Conservation (phyloP, 1,140 invertebrate genomes). For the Bombus sylvicola region DNA sequence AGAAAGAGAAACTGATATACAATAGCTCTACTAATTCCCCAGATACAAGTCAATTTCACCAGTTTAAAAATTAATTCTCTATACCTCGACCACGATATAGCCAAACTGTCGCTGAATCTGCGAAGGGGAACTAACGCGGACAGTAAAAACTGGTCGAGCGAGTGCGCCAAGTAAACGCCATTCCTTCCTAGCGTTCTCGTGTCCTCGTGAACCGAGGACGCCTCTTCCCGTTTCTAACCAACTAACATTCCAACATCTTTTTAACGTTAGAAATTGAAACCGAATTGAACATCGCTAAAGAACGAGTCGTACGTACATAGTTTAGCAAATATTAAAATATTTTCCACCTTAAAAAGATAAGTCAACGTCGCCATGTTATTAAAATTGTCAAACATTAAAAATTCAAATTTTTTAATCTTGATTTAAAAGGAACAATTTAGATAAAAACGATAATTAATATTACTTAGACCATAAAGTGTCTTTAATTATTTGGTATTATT, state of each 20-base stretch:
- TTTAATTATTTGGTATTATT: not conserved
- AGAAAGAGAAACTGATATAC: not conserved
- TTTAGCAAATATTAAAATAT: not conserved
- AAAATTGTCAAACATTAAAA: not conserved
- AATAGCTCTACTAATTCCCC: no score
- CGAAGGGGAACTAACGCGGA: slow-evolving; percentile 22
- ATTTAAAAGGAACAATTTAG: no score
- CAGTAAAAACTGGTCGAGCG: slow-evolving; percentile 52
- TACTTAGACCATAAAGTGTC: not conserved
- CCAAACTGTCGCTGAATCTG: slow-evolving; percentile 17
- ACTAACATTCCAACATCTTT: slow-evolving; percentile 28
- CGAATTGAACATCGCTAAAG: not conserved
- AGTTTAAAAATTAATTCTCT: slow-evolving; percentile 13
- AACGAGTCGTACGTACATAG: no score
- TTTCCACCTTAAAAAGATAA: not conserved
- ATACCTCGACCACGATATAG: not conserved
- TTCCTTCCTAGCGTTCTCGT: slow-evolving; percentile 49
- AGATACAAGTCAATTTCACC: not conserved
- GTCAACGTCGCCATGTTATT: not conserved
- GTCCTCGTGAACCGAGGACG: slow-evolving; percentile 53
- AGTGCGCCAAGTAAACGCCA: slow-evolving; percentile 49
- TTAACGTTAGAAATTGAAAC: slow-evolving; percentile 21
- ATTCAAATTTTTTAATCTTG: not conserved
- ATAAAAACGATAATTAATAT: not conserved
- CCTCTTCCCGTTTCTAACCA: slow-evolving; percentile 26